These are phyloP conservation scores for Apostichopus japonicus DNA, from an alignment of 35 echinoderm and acorn worm genomes.

Conservation along the genomic window DNA sequence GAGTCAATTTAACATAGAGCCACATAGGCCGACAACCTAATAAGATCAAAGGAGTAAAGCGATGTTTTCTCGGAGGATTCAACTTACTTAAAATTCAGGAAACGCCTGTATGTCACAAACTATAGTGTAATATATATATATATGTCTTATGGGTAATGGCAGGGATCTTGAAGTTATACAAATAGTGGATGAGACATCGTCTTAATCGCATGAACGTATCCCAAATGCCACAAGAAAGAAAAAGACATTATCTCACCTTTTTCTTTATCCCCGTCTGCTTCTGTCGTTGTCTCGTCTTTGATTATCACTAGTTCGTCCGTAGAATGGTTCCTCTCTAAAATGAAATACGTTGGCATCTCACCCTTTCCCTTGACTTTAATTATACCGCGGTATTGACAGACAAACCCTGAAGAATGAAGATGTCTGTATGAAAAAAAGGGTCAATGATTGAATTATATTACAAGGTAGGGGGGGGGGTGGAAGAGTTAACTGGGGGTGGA, in stretches of 20 bases:
- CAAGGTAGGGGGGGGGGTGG: too few relatives aligned
- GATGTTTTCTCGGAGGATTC: not conserved
- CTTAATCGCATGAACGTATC: not conserved
- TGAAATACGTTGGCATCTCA: conserved; percentile 79
- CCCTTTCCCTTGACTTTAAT: conserved; percentile 89
- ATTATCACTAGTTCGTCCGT: not conserved
- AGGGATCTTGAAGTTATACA: not conserved
- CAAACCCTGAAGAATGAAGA: conserved; percentile 28
- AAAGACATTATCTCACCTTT: not conserved
- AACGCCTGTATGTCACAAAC: not conserved
- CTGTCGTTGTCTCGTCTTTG: conserved; percentile 11
- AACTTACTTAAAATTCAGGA: not conserved
- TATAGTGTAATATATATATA: not conserved
- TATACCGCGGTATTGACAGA: conserved; percentile 62
- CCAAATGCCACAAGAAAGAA: too few relatives aligned
- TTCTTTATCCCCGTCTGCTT: not conserved
- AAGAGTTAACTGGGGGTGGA: too few relatives aligned
- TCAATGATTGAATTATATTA: too few relatives aligned
- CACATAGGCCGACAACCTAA: not conserved
- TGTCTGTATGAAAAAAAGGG: not conserved
- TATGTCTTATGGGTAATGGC: not conserved
- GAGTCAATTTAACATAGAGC: not conserved
- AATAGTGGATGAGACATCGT: too few relatives aligned
- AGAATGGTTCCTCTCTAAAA: conserved; percentile 9
- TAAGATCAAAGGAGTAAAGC: not conserved